Evolutionary conservation across 2,888 invertebrate genomes (phyloP), one percentile per base, ranked within the genome.

Genomic region (Eustalomyia histrio): DNA sequence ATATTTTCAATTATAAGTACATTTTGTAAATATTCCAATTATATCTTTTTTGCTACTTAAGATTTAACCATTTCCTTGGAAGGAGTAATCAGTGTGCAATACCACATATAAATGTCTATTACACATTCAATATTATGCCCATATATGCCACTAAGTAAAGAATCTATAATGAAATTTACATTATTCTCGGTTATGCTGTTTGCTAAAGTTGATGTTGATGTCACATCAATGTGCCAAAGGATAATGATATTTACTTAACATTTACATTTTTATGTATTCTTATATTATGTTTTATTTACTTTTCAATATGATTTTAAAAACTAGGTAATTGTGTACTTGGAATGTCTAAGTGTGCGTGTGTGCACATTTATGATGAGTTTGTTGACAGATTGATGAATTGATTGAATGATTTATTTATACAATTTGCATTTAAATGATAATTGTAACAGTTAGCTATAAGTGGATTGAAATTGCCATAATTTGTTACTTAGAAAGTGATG

Each of bases 331-430:
- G 52, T 75, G 21, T 65, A 60, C 17, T 29, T 29, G 29, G 29
- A 12, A 17, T 71, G 43, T 64, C n/a, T 43, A 50, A 50, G 29
- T 57, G 43, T 21, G 16, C 21, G 55, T 10, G 0, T 55, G n/a
- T 47, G 6, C 68, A 2, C 65, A 55, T 68, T 58, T 55, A 33
- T 53, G 80, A 73, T 76, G 68, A 69, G 58, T 76, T 53, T 71
- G 75, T 55, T 76, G 61, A 47, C 52, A 52, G 80, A 73, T 80
- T 80, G 73, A 80, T 69, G 72, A 69, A 53, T 76, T 57, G 57
- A 73, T 76, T 29, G 76, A 80, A 80, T 80, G 76, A 80, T 74
- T 80, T 64, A 80, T 80, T 80, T 73, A 80, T 80, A 29, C 60
- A 43, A 69, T 76, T 76, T 76, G 76, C 63, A 74, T 80, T 69